Percentiles rank a stretch among this genome's conserved stretches.
phyloP scores from a whole-genome alignment of 2,888 invertebrate species.

The Tipula unca region DNA sequence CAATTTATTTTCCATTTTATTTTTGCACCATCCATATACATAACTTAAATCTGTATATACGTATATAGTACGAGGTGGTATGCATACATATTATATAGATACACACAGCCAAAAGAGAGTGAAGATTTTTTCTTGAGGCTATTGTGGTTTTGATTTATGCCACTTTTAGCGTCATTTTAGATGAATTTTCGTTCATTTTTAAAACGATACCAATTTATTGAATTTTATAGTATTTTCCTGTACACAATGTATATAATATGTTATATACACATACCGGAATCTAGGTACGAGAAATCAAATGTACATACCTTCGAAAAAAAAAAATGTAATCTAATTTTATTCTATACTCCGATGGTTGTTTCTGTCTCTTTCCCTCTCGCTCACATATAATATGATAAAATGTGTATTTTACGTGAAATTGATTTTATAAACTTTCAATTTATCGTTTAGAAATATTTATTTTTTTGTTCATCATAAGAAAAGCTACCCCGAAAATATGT shows the following conservation, averaged over 20 bases:
- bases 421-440: slow-evolving; percentile 14
- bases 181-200: background rate
- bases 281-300: background rate
- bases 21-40: background rate
- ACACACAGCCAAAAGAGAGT: background rate
- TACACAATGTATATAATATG: background rate
- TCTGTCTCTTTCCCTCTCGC: background rate
- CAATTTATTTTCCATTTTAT: background rate
- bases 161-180: slow-evolving; percentile 14
- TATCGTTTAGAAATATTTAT: background rate
- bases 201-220: slow-evolving; percentile 8
- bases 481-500: background rate
- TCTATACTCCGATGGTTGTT: background rate
- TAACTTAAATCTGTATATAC: background rate
- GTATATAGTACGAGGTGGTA: background rate
- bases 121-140: background rate
- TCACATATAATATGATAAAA: background rate
- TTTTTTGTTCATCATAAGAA: background rate
- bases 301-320: background rate
- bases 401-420: slow-evolving; percentile 4
- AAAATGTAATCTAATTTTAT: background rate
- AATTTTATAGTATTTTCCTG: background rate
- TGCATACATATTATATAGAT: too few relatives aligned
- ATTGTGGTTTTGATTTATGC: slow-evolving; percentile 18
- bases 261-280: background rate